Conservation (phyloP, 1,140 invertebrate genomes). For the Apocrypta bakeri region DNA sequence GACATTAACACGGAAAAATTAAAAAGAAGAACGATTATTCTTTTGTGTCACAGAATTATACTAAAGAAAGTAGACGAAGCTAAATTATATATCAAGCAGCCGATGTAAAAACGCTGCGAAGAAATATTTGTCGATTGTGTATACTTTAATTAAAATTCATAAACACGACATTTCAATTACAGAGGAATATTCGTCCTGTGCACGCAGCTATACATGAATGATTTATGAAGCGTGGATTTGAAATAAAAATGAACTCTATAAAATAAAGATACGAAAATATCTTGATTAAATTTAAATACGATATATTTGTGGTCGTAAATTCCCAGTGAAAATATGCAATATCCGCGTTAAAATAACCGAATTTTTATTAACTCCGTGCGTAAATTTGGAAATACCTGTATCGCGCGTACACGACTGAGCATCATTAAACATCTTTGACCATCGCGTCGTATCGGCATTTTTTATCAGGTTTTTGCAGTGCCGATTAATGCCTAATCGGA, state of each 20-base stretch:
- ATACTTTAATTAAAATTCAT: neutral
- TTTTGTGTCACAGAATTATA: no score
- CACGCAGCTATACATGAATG: neutral
- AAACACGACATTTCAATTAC: neutral
- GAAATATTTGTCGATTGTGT: neutral
- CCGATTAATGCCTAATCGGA: neutral
- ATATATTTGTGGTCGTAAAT: neutral
- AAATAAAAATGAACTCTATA: neutral
- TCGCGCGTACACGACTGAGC: no score
- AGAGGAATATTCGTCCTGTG: neutral
- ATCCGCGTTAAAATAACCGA: neutral
- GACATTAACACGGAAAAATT: no score
- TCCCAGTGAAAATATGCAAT: neutral
- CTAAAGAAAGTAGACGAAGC: no score
- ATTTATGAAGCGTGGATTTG: neutral
- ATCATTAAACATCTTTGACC: neutral
- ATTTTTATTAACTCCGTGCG: neutral
- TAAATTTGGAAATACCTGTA: neutral
- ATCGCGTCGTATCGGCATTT: neutral
- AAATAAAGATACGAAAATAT: neutral
- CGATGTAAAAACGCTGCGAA: neutral
- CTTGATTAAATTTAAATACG: neutral
- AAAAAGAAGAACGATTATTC: no score
- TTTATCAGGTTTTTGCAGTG: neutral
- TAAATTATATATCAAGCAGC: no score